phyloP scores from a whole-genome alignment of 2,113 vertebrate genomes.

The Phainopepla nitens region DNA sequence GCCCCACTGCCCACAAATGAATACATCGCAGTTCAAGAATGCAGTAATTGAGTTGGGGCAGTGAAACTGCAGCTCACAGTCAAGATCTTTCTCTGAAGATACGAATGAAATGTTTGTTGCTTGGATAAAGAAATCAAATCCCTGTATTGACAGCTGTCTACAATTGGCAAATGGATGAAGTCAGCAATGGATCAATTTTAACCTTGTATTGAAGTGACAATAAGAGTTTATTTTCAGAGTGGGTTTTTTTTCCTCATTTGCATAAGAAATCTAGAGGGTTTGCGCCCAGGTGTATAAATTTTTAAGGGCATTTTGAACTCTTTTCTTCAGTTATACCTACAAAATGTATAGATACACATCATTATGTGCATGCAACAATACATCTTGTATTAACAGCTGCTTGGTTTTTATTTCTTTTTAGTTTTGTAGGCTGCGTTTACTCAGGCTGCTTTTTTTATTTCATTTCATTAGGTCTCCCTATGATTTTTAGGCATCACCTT shows the following conservation, averaged over 20 bases:
- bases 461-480: neutral
- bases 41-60: constrained; percentile 86
- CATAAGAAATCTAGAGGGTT: neutral
- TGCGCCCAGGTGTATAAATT: neutral
- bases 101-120: constrained; percentile 51
- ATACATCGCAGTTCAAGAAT: constrained; percentile 83
- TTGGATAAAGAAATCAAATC: constrained; percentile 72
- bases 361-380: neutral
- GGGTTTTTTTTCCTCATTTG: neutral
- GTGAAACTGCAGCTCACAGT: constrained; percentile 59
- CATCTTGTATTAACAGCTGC: neutral
- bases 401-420: neutral
- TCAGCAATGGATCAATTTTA: neutral
- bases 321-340: neutral
- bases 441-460: neutral
- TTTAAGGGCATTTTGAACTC: neutral
- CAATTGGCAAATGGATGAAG: constrained; percentile 23
- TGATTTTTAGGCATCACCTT: neutral
- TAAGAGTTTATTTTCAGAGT: neutral
- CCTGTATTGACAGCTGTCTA: constrained; percentile 73
- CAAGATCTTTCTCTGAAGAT: constrained; percentile 65
- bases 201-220: neutral
- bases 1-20: constrained; percentile 82
- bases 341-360: neutral
- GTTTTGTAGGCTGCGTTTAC: neutral